Percentiles rank a stretch among this genome's conserved stretches.
These are phyloP conservation scores for Colletes gigas DNA, from an alignment of 1,140 invertebrate species.

Conservation along the genomic window DNA sequence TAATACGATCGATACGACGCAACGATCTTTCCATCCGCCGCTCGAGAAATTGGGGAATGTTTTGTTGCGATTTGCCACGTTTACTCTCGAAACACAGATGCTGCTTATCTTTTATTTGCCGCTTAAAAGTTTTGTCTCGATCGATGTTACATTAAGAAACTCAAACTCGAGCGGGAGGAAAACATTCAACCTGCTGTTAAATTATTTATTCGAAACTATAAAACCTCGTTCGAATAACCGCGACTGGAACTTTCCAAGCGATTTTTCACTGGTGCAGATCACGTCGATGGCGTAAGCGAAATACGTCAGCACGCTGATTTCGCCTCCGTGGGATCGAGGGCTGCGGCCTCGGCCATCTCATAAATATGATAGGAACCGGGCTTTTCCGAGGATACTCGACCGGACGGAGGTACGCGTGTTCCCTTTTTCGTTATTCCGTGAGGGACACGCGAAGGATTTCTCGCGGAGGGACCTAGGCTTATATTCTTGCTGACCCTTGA, in stretches of 20 bases:
- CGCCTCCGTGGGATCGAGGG: not conserved
- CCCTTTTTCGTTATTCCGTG: constrained; percentile 16
- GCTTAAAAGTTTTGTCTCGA: no score
- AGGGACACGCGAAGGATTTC: constrained; percentile 5
- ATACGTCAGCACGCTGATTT: constrained; percentile 51
- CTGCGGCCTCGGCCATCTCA: constrained; percentile 14
- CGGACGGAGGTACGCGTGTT: constrained; percentile 7
- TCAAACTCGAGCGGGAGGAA: no score
- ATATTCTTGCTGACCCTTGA: constrained; percentile 19
- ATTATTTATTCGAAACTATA: no score
- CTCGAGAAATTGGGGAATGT: no score
- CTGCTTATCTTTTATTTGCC: no score
- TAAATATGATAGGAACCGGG: constrained; percentile 34
- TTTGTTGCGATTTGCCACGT: no score
- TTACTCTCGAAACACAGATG: no score
- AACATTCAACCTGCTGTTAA: no score
- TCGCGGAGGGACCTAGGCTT: not conserved
- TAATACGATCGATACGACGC: constrained; percentile 66
- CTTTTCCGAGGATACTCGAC: constrained; percentile 19
- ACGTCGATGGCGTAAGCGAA: constrained; percentile 40
- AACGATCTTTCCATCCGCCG: no score
- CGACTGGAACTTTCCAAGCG: constrained; percentile 52
- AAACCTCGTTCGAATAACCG: constrained; percentile 46
- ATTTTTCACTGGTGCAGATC: constrained; percentile 56
- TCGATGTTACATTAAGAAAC: no score